These are phyloP conservation scores for Ctenopoma kingsleyae DNA, from an alignment of 2,797 vertebrate species.

Conservation along the genomic window DNA sequence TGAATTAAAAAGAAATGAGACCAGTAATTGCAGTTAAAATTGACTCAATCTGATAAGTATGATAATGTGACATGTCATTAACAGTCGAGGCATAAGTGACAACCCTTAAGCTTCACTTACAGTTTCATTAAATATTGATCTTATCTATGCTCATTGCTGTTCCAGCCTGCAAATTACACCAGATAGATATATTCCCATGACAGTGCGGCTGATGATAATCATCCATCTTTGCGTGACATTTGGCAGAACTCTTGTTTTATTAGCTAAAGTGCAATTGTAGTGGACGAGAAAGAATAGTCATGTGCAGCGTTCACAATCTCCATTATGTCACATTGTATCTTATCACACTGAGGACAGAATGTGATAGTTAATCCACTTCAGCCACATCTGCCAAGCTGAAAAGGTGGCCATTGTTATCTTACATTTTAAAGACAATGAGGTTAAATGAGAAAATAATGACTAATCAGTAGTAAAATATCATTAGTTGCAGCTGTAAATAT, in stretches of 20 bases:
- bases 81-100: conserved; percentile 73
- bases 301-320: conserved; percentile 68
- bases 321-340: conserved; percentile 72
- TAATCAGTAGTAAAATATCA: too few relatives aligned
- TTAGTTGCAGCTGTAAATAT: too few relatives aligned
- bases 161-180: conserved; percentile 78
- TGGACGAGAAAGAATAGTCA: conserved; percentile 77
- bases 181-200: conserved; percentile 81
- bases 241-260: conserved; percentile 81
- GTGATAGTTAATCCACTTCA: conserved; percentile 69
- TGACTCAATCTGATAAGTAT: conserved; percentile 75
- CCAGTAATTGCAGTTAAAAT: conserved; percentile 73
- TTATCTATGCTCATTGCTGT: conserved; percentile 73
- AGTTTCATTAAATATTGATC: conserved; percentile 84
- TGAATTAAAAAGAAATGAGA: conserved; percentile 74
- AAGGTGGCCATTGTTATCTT: conserved; percentile 23
- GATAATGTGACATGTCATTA: conserved; percentile 81
- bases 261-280: conserved; percentile 75
- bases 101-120: conserved; percentile 82
- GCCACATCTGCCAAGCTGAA: conserved; percentile 45
- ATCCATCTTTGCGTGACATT: conserved; percentile 76
- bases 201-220: conserved; percentile 71
- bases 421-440: too few relatives aligned
- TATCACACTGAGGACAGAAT: conserved; percentile 59
- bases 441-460: too few relatives aligned